Conservation (phyloP, 2,113 vertebrate genomes). For the Penelope pileata region DNA sequence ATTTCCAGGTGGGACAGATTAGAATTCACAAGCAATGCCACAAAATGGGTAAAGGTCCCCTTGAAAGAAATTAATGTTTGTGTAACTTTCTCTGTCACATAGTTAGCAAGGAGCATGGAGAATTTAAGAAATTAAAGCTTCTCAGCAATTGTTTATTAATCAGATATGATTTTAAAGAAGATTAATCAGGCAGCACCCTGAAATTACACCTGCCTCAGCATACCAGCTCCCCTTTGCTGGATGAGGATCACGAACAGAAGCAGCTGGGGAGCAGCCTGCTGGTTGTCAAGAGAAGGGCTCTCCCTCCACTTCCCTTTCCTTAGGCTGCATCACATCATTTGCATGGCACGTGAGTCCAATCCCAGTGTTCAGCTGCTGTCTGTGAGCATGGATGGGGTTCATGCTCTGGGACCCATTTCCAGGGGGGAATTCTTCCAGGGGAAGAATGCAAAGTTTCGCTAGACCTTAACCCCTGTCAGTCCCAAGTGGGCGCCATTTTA, state of each 20-base stretch:
- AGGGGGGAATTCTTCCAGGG: too few species aligned
- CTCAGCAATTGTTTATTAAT: neutral
- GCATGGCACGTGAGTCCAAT: rapidly evolving
- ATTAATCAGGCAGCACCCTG: neutral
- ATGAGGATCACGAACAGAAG: neutral
- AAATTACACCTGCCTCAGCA: neutral
- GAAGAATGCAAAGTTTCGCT: neutral
- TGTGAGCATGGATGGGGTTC: neutral
- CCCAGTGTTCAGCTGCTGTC: rapidly evolving
- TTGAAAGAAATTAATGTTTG: neutral
- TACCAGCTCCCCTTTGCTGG: neutral
- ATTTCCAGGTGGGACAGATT: neutral
- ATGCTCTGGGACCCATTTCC: neutral
- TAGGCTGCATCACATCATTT: neutral
- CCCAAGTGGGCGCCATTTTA: neutral
- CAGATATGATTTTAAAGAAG: neutral
- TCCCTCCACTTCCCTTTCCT: neutral
- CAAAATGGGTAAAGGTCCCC: neutral
- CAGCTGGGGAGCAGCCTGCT: neutral
- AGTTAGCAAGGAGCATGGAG: neutral
- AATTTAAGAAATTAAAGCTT: neutral
- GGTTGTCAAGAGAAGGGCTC: neutral
- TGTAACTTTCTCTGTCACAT: neutral
- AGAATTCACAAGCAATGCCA: neutral
- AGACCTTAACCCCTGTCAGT: neutral